These are phyloP conservation scores for Lasioglossum albipes DNA, from an alignment of 1,140 invertebrate genomes.

Conservation along the genomic window DNA sequence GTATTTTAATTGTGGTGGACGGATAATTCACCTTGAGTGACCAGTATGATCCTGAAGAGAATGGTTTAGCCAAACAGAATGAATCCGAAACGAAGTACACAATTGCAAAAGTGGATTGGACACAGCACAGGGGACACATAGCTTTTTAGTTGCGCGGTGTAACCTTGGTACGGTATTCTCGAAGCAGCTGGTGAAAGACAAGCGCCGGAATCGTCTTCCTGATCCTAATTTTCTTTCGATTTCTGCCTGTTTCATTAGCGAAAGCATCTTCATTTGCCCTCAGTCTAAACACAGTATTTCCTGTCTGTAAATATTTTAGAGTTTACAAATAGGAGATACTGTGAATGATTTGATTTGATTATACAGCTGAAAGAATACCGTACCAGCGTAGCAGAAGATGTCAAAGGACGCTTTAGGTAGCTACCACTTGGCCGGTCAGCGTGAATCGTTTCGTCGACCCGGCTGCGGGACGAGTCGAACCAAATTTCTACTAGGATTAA, in stretches of 20 bases:
- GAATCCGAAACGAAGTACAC: neutral
- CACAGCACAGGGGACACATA: neutral
- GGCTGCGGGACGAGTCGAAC: slow-evolving; percentile 64
- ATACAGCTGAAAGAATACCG: neutral
- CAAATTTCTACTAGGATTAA: slow-evolving; percentile 69
- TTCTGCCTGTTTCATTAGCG: neutral
- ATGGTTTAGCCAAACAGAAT: too few relatives aligned
- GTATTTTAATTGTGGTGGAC: too few relatives aligned
- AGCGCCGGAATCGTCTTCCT: neutral
- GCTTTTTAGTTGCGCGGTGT: slow-evolving; percentile 4
- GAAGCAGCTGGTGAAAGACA: too few relatives aligned
- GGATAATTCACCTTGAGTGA: neutral
- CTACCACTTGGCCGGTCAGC: slow-evolving; percentile 18
- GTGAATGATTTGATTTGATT: too few relatives aligned
- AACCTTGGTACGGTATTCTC: slow-evolving; percentile 17
- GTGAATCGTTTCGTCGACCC: slow-evolving; percentile 65
- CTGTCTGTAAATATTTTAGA: neutral
- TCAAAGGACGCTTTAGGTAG: neutral
- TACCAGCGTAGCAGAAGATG: neutral
- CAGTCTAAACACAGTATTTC: neutral
- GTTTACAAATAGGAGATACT: too few relatives aligned
- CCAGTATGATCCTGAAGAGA: too few relatives aligned
- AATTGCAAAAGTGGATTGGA: neutral
- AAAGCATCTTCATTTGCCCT: too few relatives aligned
- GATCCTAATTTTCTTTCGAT: neutral